Conservation (phyloP, 92 coral and sea anemone species). For the Paragorgia papillata region DNA sequence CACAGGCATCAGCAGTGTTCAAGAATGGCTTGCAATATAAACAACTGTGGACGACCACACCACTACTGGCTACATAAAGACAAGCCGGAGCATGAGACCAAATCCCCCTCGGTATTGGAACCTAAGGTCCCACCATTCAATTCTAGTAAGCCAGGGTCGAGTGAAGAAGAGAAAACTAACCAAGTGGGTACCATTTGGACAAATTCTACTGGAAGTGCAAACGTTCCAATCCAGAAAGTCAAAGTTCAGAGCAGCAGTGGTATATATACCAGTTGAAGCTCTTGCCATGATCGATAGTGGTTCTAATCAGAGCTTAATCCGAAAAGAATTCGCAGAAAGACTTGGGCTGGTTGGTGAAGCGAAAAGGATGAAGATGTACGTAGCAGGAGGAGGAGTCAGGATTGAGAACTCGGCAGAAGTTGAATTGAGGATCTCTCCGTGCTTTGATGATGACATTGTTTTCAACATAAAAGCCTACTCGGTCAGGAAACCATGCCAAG, state of each 20-base stretch:
- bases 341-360: constrained; percentile 26
- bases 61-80: not conserved
- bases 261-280: not conserved
- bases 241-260: not conserved
- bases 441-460: constrained; percentile 11
- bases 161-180: not conserved
- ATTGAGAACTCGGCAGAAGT: constrained; percentile 20
- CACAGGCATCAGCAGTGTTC: constrained; percentile 9
- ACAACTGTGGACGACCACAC: constrained; percentile 2
- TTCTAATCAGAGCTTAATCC: not conserved
- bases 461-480: not conserved
- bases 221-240: not conserved
- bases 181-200: not conserved
- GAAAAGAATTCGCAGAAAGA: constrained; percentile 14
- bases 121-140: not conserved
- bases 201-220: not conserved
- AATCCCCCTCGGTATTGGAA: not conserved
- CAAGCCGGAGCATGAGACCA: not conserved
- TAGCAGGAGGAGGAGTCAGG: constrained; percentile 24
- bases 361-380: constrained; percentile 23
- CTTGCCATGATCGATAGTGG: constrained; percentile 8
- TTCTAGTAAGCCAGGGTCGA: not conserved
- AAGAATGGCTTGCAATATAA: not conserved
- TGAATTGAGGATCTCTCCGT: constrained; percentile 11
- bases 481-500: constrained; percentile 3